These are phyloP conservation scores for Cosmorhoe ocellata DNA, from an alignment of 2,888 invertebrate genomes.

Conservation along the genomic window DNA sequence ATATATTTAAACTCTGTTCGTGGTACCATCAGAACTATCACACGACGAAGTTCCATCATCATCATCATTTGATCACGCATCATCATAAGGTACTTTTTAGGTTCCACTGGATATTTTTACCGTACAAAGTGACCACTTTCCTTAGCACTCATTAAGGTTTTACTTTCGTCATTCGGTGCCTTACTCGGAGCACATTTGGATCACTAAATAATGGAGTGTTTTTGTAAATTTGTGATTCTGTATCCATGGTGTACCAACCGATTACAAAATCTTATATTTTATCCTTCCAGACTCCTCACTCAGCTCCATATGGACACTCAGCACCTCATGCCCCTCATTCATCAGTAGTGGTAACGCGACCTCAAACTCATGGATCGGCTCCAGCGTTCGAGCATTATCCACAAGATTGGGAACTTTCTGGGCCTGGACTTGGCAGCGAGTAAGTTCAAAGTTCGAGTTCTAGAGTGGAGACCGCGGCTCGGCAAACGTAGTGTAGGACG, in stretches of 20 bases:
- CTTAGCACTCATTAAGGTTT: no score
- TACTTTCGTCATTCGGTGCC: no score
- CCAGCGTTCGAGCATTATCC: constrained; percentile 70
- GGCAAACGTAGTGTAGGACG: no score
- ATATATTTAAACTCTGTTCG: constrained; percentile 92
- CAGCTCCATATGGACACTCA: constrained; percentile 40
- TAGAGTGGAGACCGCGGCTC: no score
- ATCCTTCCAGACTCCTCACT: constrained; percentile 49
- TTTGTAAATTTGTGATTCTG: no score
- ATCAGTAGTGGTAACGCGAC: constrained; percentile 55
- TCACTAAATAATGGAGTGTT: no score
- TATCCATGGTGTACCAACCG: no score
- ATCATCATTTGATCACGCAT: constrained; percentile 91
- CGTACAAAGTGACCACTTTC: no score
- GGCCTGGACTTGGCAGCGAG: constrained; percentile 85
- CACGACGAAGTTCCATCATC: constrained; percentile 90
- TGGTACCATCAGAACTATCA: constrained; percentile 89
- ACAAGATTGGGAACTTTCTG: constrained; percentile 83
- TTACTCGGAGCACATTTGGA: no score
- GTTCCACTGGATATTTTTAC: background rate
- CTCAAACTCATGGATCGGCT: constrained; percentile 53
- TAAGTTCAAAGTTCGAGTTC: no score
- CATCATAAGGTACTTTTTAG: constrained; percentile 80
- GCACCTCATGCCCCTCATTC: constrained; percentile 47
- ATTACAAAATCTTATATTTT: no score